Conservation (phyloP, 2,797 vertebrate genomes). For the Sparus aurata region DNA sequence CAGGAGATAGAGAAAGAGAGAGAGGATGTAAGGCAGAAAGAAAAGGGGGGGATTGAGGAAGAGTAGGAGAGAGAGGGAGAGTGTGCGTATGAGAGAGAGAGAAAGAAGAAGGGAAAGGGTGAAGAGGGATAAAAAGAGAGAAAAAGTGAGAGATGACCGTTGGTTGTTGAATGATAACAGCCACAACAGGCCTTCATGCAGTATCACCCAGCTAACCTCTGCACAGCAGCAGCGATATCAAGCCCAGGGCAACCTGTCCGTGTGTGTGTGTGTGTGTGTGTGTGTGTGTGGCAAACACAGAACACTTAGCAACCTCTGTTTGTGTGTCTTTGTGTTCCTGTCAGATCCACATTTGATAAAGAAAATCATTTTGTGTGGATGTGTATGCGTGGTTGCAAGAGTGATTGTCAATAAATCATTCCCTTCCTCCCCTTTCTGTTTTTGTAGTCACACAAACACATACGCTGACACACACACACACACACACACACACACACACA, state of each 20-base stretch:
- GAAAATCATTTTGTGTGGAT: conserved; percentile 34
- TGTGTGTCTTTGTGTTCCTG: conserved; percentile 9
- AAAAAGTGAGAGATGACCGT: conserved; percentile 39
- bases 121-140: conserved; percentile 7
- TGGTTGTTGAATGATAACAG: conserved; percentile 66
- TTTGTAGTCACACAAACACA: conserved; percentile 38
- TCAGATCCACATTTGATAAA: conserved; percentile 36
- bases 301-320: not conserved
- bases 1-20: conserved; percentile 50
- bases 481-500: conserved; percentile 37
- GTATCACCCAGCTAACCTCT: conserved; percentile 69
- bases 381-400: conserved; percentile 17
- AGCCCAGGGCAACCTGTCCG: conserved; percentile 43
- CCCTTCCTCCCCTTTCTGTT: conserved; percentile 22
- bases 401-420: conserved; percentile 61
- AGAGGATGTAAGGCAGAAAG: conserved; percentile 51
- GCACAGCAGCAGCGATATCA: conserved; percentile 70
- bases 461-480: conserved; percentile 25
- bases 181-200: conserved; percentile 66
- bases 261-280: conserved; percentile 21
- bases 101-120: conserved; percentile 13
- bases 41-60: conserved; percentile 50
- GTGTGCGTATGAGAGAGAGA: not conserved
- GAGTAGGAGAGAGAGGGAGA: conserved; percentile 29
- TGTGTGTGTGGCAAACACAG: conserved; percentile 17